Evolutionary conservation across 1,140 invertebrate genomes (phyloP).

Genomic region (Tetraneura akinire): DNA sequence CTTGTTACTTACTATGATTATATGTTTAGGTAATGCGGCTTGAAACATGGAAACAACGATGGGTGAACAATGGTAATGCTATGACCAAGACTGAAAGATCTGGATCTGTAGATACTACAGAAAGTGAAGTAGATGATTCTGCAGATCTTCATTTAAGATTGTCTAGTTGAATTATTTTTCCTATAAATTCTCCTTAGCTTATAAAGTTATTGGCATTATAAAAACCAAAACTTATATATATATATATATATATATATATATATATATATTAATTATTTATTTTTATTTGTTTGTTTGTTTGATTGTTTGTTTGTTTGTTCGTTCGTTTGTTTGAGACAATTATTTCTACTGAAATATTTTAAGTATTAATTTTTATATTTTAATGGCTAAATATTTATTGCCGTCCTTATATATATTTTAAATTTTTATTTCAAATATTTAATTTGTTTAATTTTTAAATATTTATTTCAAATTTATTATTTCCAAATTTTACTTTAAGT

Average conservation of each 20-base stretch:
- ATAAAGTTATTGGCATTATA: conserved; percentile 3
- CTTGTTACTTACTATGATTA: conserved; percentile 44
- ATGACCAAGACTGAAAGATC: conserved; percentile 54
- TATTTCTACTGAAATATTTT: conserved; percentile 19
- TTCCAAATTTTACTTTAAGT: conserved; percentile 5
- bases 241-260: no score
- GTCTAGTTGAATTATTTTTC: conserved; percentile 33
- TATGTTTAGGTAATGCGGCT: conserved; percentile 66
- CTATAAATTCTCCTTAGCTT: not conserved
- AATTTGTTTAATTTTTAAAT: conserved; percentile 34
- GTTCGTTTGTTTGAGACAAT: not conserved
- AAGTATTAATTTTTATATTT: conserved; percentile 28
- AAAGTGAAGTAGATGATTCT: conserved; percentile 62
- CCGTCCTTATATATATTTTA: conserved; percentile 31
- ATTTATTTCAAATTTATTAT: conserved; percentile 37
- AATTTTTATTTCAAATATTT: conserved; percentile 13
- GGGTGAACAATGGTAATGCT: conserved; percentile 57
- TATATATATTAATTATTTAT: not conserved
- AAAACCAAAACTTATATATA: not conserved
- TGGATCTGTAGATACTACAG: conserved; percentile 61
- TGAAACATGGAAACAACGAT: conserved; percentile 64
- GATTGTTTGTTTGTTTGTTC: no score
- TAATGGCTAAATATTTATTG: conserved; percentile 30
- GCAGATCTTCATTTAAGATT: conserved; percentile 53
- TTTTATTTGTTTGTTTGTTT: no score